phyloP scores from a whole-genome alignment of 1,140 invertebrate genomes.

The Aphelinus certus region DNA sequence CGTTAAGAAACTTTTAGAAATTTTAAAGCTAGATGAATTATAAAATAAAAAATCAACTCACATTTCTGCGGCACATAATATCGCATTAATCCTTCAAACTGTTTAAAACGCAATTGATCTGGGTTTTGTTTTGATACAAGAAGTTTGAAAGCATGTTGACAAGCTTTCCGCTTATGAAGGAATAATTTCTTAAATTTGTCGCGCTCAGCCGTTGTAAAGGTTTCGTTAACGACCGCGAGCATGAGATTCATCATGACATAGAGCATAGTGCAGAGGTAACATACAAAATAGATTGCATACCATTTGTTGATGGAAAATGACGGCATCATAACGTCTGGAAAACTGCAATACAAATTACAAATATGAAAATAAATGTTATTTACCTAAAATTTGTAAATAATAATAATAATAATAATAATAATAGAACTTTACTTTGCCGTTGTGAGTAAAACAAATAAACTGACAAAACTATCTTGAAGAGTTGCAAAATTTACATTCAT shows the following conservation, averaged over 20 bases:
- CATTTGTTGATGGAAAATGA: conserved; percentile 82
- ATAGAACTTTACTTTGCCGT: conserved; percentile 82
- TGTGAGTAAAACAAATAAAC: conserved; percentile 88
- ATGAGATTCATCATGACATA: conserved; percentile 94
- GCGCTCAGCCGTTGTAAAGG: conserved; percentile 87
- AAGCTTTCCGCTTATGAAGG: conserved; percentile 85
- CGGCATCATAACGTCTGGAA: conserved; percentile 94
- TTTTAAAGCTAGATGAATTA: neutral
- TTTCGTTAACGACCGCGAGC: conserved; percentile 91
- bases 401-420: neutral
- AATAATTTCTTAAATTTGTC: conserved; percentile 87
- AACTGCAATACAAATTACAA: conserved; percentile 68
- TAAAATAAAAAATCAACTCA: conserved; percentile 59
- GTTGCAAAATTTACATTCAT: conserved; percentile 83
- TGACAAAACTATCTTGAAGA: conserved; percentile 86
- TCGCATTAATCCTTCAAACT: conserved; percentile 84
- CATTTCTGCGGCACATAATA: conserved; percentile 81
- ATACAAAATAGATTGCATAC: conserved; percentile 88
- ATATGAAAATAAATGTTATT: conserved; percentile 21
- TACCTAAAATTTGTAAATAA: conserved; percentile 14
- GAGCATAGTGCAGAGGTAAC: conserved; percentile 84
- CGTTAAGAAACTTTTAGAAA: conserved; percentile 28
- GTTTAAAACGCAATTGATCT: conserved; percentile 74
- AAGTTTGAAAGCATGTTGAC: conserved; percentile 83
- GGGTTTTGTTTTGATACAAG: conserved; percentile 79